A percentile compares a stretch with the other conserved stretches of the same genome.
Conservation (phyloP, 2,888 invertebrate species). For the Aspidiotus rigidus region DNA sequence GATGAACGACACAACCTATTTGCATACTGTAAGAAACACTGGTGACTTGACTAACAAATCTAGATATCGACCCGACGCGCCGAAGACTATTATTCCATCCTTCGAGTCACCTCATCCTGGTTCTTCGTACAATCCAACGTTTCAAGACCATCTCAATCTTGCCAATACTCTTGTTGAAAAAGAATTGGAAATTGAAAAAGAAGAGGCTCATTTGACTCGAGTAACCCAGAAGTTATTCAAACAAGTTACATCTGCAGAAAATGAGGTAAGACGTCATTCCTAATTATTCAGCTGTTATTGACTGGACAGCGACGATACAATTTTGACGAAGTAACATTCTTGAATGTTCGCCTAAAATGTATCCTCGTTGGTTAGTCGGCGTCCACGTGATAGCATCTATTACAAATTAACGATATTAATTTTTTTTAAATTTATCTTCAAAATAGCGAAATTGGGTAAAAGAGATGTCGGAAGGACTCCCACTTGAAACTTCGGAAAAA, state of each 20-base stretch:
- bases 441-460: conserved; percentile 48
- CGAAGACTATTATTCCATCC: conserved; percentile 47
- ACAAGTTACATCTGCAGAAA: conserved; percentile 32
- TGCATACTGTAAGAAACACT: conserved; percentile 38
- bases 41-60: conserved; percentile 25
- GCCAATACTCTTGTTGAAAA: conserved; percentile 57
- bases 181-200: conserved; percentile 64
- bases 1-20: conserved; percentile 43
- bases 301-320: no score
- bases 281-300: no score
- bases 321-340: no score
- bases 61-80: conserved; percentile 13
- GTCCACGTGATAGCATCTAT: no score
- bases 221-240: conserved; percentile 41
- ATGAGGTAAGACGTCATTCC: conserved; percentile 36
- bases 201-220: conserved; percentile 60
- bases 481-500: conserved; percentile 43
- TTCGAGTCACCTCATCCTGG: conserved; percentile 80
- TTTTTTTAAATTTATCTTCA: conserved; percentile 5
- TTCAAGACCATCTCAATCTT: conserved; percentile 69
- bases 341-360: no score
- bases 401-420: no score
- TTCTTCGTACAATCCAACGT: conserved; percentile 82
- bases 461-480: conserved; percentile 66
- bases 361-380: no score